Evolutionary conservation across 2,888 invertebrate genomes (phyloP), one percentile per base, ranked within the genome.

Genomic region (Nomada flava): DNA sequence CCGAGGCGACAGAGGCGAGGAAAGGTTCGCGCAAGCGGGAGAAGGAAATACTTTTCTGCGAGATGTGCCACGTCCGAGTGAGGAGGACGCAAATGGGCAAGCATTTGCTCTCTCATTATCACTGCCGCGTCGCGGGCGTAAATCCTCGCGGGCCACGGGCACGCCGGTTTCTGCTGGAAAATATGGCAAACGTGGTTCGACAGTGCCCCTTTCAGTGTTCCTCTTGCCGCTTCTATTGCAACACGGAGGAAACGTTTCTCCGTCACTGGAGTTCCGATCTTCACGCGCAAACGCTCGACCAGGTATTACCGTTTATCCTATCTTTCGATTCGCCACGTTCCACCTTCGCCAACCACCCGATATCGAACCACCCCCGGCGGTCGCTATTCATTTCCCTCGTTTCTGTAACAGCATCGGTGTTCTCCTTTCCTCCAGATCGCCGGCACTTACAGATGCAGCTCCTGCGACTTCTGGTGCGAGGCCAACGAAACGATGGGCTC

Each of bases 181-280:
- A 98, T 92, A 97, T 98, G 91, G 95, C 95, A 83, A 96, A 96
- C 78, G 96, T 98, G 82, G 96, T 98, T 9, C 95, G 96, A 78
- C 97, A 98, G 89, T 96, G 97, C 64, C 98, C 98, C 0, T 98
- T 96, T 91, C 98, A 98, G 93, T 98, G 98, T 91, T 96, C 96
- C 59, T 95, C 97, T 18, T 98, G 98, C 92, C 96, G 96, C 76
- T 98, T 97, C 93, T 98, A 97, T 92, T 97, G 97, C 88, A 98
- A 98, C 92, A 97, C 96, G 90, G 95, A 95, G 81, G 95, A 95
- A 69, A 95, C 95, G 73, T 97, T 97, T 90, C 94, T 96, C 90
- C 94, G 95, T 50, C 98, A 98, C 91, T 98, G 97, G 97, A 94
- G 94, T 79, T 96, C 97, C 5, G 93, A 94, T 0, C 94, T 95